Percentiles rank a stretch among this genome's conserved stretches.
Evolutionary conservation across 2,113 vertebrate genomes (phyloP).

Genomic region (Isichthys henryi): DNA sequence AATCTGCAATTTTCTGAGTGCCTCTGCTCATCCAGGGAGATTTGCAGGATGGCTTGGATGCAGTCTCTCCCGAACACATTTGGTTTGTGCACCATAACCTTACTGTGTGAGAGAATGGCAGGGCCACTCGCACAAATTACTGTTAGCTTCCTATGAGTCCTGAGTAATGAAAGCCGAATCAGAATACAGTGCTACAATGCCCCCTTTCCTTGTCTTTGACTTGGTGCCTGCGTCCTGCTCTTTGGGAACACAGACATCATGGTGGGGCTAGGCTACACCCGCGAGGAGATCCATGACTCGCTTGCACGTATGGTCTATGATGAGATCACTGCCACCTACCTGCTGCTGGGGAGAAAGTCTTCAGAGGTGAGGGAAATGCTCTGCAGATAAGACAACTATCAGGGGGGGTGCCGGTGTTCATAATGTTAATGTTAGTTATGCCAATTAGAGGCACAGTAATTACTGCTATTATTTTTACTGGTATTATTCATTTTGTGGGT

Average conservation of each 20-base stretch:
- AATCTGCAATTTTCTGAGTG: background rate
- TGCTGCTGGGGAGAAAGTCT: constrained; percentile 76
- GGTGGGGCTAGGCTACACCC: constrained; percentile 88
- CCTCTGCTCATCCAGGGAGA: background rate
- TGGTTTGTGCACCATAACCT: background rate
- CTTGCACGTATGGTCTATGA: constrained; percentile 87
- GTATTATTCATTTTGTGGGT: background rate
- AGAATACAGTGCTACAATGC: background rate
- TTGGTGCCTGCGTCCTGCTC: background rate
- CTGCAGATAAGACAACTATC: background rate
- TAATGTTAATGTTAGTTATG: background rate
- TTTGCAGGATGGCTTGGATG: background rate
- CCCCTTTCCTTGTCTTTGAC: background rate
- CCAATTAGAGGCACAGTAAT: background rate
- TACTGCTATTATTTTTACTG: background rate
- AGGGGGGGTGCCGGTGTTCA: background rate
- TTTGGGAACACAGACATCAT: constrained; percentile 71
- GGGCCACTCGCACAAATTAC: background rate
- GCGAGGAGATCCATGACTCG: constrained; percentile 86
- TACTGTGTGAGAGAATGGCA: background rate
- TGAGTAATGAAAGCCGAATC: background rate
- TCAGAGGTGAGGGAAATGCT: constrained; percentile 64
- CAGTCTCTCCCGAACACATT: background rate
- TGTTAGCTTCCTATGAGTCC: background rate
- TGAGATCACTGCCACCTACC: constrained; percentile 87